phyloP scores from a whole-genome alignment of 2,888 invertebrate species.

The Mellilla xanthometata region DNA sequence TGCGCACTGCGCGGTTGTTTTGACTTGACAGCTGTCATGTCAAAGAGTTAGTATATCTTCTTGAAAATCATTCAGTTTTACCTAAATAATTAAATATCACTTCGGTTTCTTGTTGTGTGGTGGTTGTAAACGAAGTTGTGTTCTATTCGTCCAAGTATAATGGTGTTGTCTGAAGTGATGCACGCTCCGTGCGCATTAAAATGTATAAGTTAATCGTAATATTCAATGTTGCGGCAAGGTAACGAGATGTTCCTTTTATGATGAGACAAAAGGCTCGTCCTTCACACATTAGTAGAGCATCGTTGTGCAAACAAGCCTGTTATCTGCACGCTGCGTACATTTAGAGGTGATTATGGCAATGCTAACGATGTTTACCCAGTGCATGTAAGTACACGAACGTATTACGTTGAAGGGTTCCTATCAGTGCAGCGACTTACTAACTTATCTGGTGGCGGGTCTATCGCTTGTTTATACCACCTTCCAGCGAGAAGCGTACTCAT shows the following conservation, averaged over 20 bases:
- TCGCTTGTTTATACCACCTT: constrained; percentile 48
- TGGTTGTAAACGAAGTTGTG: constrained; percentile 24
- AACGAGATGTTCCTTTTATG: constrained; percentile 58
- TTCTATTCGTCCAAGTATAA: constrained; percentile 18
- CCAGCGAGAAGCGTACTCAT: constrained; percentile 37
- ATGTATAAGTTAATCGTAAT: constrained; percentile 42
- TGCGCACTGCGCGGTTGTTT: neutral
- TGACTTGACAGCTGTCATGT: constrained; percentile 35
- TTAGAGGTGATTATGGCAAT: constrained; percentile 73
- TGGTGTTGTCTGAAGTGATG: constrained; percentile 34
- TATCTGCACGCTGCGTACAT: constrained; percentile 64
- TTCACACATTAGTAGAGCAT: constrained; percentile 75
- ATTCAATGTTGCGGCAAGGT: constrained; percentile 61
- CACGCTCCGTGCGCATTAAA: constrained; percentile 37
- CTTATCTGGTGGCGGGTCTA: constrained; percentile 67
- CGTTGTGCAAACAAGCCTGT: constrained; percentile 74
- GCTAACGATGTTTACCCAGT: constrained; percentile 63
- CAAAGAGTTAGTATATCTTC: no score
- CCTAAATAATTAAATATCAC: no score
- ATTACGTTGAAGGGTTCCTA: constrained; percentile 46
- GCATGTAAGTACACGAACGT: constrained; percentile 67
- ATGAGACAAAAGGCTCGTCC: constrained; percentile 75
- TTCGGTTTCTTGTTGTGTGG: neutral
- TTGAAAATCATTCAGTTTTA: constrained; percentile 31
- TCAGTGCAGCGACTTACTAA: constrained; percentile 52